A percentile compares a stretch with the other conserved stretches of the same genome.
phyloP scores from a whole-genome alignment of 2,797 vertebrate genomes.

The Eidolon dupreanum region DNA sequence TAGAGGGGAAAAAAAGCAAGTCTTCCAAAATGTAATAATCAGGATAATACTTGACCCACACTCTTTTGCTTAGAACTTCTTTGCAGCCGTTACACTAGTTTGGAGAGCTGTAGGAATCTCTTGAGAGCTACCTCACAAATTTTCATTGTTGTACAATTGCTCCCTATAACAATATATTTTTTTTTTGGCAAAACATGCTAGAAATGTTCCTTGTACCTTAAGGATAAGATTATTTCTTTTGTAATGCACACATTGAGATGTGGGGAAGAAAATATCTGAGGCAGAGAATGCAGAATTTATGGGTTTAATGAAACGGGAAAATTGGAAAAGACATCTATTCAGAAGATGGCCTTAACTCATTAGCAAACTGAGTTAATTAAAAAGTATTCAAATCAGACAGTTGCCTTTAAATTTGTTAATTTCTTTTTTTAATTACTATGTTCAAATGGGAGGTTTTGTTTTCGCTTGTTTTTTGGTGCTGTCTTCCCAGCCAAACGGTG shows the following conservation, averaged over 20 bases:
- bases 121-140: neutral
- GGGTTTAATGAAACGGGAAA: constrained; percentile 45
- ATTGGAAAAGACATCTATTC: neutral
- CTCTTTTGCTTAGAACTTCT: neutral
- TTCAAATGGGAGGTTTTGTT: neutral
- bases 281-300: neutral
- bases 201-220: constrained; percentile 27
- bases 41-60: neutral
- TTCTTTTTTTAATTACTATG: neutral
- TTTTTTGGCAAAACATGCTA: constrained; percentile 23
- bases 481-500: neutral
- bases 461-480: neutral
- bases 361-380: constrained; percentile 7
- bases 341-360: constrained; percentile 9
- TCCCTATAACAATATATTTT: neutral
- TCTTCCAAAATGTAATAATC: constrained; percentile 15
- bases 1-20: neutral
- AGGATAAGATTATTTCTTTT: constrained; percentile 25
- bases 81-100: neutral
- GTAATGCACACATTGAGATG: neutral
- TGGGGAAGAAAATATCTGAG: constrained; percentile 3
- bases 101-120: neutral
- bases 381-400: neutral
- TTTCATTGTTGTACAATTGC: neutral
- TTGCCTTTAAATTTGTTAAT: neutral